A percentile compares a stretch with the other conserved stretches of the same genome.
Evolutionary conservation across 2,113 vertebrate genomes (phyloP).

Genomic region (Ameiurus melas): DNA sequence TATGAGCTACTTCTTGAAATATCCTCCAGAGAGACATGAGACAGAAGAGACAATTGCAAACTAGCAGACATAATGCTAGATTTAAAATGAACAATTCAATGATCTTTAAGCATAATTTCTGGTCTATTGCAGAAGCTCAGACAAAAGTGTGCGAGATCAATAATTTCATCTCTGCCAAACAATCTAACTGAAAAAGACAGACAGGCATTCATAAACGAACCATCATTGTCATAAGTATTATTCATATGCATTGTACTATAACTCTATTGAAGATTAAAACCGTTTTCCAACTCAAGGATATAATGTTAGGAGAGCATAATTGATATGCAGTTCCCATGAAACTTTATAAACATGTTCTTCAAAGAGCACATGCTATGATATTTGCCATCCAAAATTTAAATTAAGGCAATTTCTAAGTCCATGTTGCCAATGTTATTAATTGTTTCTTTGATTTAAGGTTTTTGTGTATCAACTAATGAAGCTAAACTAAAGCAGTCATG

Average conservation of each 20-base stretch:
- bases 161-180: constrained; percentile 37
- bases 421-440: background rate
- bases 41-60: constrained; percentile 35
- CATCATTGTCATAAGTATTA: constrained; percentile 25
- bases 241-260: constrained; percentile 37
- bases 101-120: constrained; percentile 40
- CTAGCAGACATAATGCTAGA: constrained; percentile 27
- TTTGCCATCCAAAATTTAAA: background rate
- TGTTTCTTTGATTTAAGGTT: background rate
- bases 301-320: background rate
- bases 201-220: constrained; percentile 35
- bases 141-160: constrained; percentile 30
- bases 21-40: constrained; percentile 10
- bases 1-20: constrained; percentile 23
- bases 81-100: constrained; percentile 28
- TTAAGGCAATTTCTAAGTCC: background rate
- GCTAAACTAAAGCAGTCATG: background rate
- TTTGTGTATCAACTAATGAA: background rate
- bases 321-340: background rate
- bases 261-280: constrained; percentile 8
- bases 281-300: background rate
- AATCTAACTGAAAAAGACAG: constrained; percentile 26
- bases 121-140: constrained; percentile 32
- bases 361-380: background rate
- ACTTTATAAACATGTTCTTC: background rate